Evolutionary conservation across 2,113 vertebrate species (phyloP).

Genomic region (Anguilla japonica): DNA sequence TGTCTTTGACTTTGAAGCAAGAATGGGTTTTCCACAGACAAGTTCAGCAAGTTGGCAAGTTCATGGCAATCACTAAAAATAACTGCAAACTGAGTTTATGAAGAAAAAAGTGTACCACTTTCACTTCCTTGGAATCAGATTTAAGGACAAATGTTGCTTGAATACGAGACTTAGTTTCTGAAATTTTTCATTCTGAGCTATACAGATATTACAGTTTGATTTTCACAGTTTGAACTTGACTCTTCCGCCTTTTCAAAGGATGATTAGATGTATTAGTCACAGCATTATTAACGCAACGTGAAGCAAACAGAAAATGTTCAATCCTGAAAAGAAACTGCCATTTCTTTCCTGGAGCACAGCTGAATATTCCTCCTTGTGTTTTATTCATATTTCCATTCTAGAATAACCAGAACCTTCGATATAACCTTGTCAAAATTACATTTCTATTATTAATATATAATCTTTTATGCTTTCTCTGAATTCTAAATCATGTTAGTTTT

Average conservation of each 20-base stretch:
- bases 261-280: not conserved
- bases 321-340: not conserved
- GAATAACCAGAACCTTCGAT: not conserved
- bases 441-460: not conserved
- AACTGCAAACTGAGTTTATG: too few relatives aligned
- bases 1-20: too few relatives aligned
- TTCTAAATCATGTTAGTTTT: too few relatives aligned
- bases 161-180: too few relatives aligned
- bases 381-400: not conserved
- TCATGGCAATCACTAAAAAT: too few relatives aligned
- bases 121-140: too few relatives aligned
- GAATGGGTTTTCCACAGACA: too few relatives aligned
- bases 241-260: not conserved
- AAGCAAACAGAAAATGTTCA: not conserved
- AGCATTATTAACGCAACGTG: not conserved
- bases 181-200: not conserved
- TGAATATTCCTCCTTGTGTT: too few relatives aligned
- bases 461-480: not conserved
- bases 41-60: too few relatives aligned
- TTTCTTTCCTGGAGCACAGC: too few relatives aligned
- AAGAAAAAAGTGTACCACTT: too few relatives aligned
- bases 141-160: too few relatives aligned
- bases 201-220: not conserved
- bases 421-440: not conserved
- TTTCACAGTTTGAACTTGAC: not conserved